A percentile compares a stretch with the other conserved stretches of the same genome.
phyloP scores from a whole-genome alignment of 2,888 invertebrate species.

The Penaeus monodon region DNA sequence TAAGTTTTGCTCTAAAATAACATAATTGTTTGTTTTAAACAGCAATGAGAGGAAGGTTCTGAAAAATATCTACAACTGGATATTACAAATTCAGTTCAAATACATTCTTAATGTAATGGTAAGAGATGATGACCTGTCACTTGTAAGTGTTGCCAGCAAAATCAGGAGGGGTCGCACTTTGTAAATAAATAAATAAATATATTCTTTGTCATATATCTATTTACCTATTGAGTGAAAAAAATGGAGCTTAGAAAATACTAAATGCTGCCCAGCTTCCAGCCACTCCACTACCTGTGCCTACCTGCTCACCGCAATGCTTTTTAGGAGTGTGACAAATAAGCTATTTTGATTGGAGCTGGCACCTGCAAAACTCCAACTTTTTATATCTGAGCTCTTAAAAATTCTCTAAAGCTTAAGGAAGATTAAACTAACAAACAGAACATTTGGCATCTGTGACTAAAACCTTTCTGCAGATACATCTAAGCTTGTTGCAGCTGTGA shows the following conservation, averaged over 20 bases:
- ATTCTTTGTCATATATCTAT: too few species aligned
- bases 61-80: too few species aligned
- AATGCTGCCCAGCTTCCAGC: slow-evolving; percentile 45
- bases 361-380: slow-evolving; percentile 46
- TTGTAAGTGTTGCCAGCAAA: too few species aligned
- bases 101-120: too few species aligned
- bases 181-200: too few species aligned
- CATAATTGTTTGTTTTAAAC: too few species aligned
- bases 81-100: too few species aligned
- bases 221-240: slow-evolving; percentile 22
- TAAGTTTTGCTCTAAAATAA: too few species aligned
- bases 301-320: slow-evolving; percentile 36
- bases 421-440: slow-evolving; percentile 41
- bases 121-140: too few species aligned
- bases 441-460: slow-evolving; percentile 44
- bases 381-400: slow-evolving; percentile 53
- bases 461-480: slow-evolving; percentile 22
- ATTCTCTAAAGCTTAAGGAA: slow-evolving; percentile 51
- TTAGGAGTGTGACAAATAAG: slow-evolving; percentile 41
- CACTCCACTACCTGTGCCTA: slow-evolving; percentile 22
- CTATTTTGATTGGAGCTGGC: slow-evolving; percentile 38
- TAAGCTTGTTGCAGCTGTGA: slow-evolving; percentile 26
- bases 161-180: too few species aligned
- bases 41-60: too few species aligned
- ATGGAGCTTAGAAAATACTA: slow-evolving; percentile 51